Evolutionary conservation across 2,113 vertebrate genomes (phyloP).

Genomic region (Formicarius rufipectus): DNA sequence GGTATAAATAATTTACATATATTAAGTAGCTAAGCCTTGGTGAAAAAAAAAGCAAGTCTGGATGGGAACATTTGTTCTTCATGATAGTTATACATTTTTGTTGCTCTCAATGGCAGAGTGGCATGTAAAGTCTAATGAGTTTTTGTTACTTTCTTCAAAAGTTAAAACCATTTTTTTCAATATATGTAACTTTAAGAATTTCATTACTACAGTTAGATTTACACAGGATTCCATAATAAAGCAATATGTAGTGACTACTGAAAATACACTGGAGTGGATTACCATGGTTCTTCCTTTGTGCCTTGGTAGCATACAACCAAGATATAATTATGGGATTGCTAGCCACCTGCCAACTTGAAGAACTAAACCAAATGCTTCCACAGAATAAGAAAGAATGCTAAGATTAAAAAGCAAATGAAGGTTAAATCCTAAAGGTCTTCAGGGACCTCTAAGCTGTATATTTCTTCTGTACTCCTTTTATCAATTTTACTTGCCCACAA

Average conservation of each 20-base stretch:
- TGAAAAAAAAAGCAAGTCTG: background rate
- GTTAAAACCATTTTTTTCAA: conserved; percentile 49
- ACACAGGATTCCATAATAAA: background rate
- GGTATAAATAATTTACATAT: conserved; percentile 1
- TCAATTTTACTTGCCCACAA: conserved; percentile 6
- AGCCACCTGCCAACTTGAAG: conserved; percentile 42
- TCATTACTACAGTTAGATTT: conserved; percentile 56
- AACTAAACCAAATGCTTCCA: conserved; percentile 17
- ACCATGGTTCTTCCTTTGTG: conserved; percentile 27
- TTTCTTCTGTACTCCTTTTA: background rate
- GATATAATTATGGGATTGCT: conserved; percentile 36
- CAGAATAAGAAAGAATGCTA: conserved; percentile 27
- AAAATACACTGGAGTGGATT: conserved; percentile 47
- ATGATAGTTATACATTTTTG: conserved; percentile 3
- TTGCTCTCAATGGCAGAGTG: conserved; percentile 11
- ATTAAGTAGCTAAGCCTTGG: background rate
- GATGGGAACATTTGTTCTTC: background rate
- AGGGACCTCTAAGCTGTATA: background rate
- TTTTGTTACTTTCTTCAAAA: conserved; percentile 59
- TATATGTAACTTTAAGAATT: conserved; percentile 50
- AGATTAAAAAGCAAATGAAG: conserved; percentile 51
- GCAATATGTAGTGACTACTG: conserved; percentile 24
- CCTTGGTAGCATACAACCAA: conserved; percentile 36
- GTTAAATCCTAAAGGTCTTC: conserved; percentile 41
- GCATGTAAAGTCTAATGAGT: conserved; percentile 47